Conservation (phyloP, 2,113 vertebrate genomes). For the Rattus rattus region DNA sequence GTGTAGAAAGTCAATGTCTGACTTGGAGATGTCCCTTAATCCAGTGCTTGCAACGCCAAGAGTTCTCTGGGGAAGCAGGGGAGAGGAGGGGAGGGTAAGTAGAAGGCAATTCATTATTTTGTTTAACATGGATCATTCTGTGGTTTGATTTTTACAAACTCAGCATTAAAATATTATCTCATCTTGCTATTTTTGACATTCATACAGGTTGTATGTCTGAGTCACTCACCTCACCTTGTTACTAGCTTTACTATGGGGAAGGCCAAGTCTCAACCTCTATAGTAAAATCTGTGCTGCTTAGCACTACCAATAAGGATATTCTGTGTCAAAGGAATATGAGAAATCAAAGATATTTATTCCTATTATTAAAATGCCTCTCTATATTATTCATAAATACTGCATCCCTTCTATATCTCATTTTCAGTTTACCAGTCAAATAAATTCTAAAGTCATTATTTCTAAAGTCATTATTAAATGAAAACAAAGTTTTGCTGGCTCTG, state of each 20-base stretch:
- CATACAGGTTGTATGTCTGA: background rate
- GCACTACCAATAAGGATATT: background rate
- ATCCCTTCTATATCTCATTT: slow-evolving; percentile 37
- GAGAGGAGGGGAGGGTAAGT: background rate
- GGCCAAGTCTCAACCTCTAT: background rate
- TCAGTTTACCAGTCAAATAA: slow-evolving; percentile 26
- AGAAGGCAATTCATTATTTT: background rate
- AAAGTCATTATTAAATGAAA: slow-evolving; percentile 44
- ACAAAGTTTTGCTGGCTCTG: slow-evolving; percentile 39
- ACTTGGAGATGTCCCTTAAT: background rate
- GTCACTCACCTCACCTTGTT: background rate
- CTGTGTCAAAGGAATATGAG: slow-evolving; percentile 46
- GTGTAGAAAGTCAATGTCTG: slow-evolving; percentile 28
- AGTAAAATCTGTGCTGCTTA: slow-evolving; percentile 31
- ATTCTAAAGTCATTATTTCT: slow-evolving; percentile 24
- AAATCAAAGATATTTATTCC: slow-evolving; percentile 40
- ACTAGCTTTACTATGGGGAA: background rate
- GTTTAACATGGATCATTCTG: background rate
- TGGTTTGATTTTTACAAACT: slow-evolving; percentile 21
- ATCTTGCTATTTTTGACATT: background rate
- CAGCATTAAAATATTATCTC: slow-evolving; percentile 3
- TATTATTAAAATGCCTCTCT: slow-evolving; percentile 4
- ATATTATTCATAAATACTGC: slow-evolving; percentile 16
- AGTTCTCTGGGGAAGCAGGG: background rate
- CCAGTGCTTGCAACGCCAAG: background rate